phyloP scores from a whole-genome alignment of 1,140 invertebrate genomes.

The Drosophila serrata region DNA sequence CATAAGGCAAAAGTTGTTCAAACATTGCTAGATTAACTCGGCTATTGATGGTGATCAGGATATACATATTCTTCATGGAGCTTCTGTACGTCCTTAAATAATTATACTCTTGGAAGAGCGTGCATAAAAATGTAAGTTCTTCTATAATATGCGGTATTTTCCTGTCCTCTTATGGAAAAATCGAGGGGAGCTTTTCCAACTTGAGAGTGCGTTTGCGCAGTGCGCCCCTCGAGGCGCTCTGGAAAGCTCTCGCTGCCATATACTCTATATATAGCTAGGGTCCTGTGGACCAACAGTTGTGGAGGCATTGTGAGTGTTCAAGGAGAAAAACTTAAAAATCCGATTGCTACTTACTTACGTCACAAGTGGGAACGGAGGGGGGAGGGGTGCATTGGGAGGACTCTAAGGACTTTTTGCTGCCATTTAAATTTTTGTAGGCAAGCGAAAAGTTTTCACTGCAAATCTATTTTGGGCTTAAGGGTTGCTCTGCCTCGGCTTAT shows the following conservation, averaged over 20 bases:
- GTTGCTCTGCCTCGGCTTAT: conserved; percentile 2
- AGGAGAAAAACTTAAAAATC: conserved; percentile 25
- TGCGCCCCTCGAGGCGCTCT: not conserved
- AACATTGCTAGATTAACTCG: not conserved
- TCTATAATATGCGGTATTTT: conserved; percentile 3
- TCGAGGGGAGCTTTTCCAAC: not conserved
- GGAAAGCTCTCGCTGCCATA: conserved; percentile 1
- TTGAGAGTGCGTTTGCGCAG: conserved; percentile 7
- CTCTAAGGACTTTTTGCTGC: conserved; percentile 14
- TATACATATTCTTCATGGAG: not conserved
- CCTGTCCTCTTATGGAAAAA: conserved; percentile 1
- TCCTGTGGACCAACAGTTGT: conserved; percentile 10
- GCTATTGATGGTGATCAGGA: not conserved
- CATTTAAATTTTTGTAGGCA: conserved; percentile 18
- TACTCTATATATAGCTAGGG: conserved; percentile 5
- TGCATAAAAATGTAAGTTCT: not conserved
- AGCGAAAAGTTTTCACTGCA: conserved; percentile 19
- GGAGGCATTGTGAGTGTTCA: conserved; percentile 14
- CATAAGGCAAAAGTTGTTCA: not conserved
- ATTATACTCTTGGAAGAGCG: not conserved
- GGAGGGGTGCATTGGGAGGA: conserved; percentile 6
- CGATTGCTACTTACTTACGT: conserved; percentile 24
- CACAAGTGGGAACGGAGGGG: conserved; percentile 10
- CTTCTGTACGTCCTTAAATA: not conserved
- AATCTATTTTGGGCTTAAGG: conserved; percentile 16